These are phyloP conservation scores for Spisula solida DNA, from an alignment of 2,888 invertebrate genomes.

Conservation along the genomic window DNA sequence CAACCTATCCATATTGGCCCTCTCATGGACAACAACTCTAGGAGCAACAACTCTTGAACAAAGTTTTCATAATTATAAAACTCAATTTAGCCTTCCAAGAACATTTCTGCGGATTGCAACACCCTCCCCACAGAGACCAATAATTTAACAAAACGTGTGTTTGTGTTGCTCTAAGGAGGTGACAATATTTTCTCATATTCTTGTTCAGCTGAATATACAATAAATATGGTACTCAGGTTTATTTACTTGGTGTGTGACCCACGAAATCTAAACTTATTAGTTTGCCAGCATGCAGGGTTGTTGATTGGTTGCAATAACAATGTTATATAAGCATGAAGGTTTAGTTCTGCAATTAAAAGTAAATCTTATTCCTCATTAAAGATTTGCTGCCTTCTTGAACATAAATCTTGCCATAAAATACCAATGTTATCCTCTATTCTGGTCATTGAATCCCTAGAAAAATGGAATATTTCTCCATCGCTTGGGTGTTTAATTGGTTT, in stretches of 20 bases:
- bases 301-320: background rate
- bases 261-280: background rate
- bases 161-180: background rate
- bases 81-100: too few relatives aligned
- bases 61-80: too few relatives aligned
- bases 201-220: too few relatives aligned
- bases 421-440: background rate
- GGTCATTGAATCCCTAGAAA: constrained; percentile 5
- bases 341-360: background rate
- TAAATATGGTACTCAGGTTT: background rate
- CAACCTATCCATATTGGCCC: too few relatives aligned
- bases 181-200: too few relatives aligned
- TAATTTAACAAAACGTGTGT: background rate
- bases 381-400: background rate
- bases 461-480: background rate
- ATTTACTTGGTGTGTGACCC: background rate
- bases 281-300: background rate
- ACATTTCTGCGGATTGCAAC: too few relatives aligned
- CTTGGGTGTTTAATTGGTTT: background rate
- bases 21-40: too few relatives aligned
- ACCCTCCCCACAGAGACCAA: too few relatives aligned
- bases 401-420: background rate
- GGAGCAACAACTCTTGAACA: too few relatives aligned
- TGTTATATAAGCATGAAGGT: background rate
- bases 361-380: constrained; percentile 21